Percentiles rank a stretch among this genome's conserved stretches.
These are phyloP conservation scores for Drosophila anomelani DNA, from an alignment of 2,888 invertebrate genomes.

Conservation along the genomic window DNA sequence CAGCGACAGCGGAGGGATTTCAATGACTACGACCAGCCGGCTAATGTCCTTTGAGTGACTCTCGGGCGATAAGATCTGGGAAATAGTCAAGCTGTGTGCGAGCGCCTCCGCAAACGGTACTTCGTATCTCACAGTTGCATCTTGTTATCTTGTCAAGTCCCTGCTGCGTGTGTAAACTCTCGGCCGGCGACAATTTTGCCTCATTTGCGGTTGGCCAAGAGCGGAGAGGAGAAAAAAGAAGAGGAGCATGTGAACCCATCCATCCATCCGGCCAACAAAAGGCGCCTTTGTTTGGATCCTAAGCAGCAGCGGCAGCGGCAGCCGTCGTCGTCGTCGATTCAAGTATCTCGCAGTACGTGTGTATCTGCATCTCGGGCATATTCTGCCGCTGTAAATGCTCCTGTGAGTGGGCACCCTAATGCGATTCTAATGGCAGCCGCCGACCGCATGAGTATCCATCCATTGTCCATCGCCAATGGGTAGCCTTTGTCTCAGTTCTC, in stretches of 20 bases:
- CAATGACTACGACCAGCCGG: conserved; percentile 64
- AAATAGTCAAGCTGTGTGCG: conserved; percentile 80
- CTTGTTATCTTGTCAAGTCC: conserved; percentile 69
- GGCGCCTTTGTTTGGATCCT: conserved; percentile 68
- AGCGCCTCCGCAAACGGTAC: conserved; percentile 82
- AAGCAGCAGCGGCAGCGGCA: conserved; percentile 20
- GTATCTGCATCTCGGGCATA: conserved; percentile 32
- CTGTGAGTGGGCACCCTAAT: conserved; percentile 81
- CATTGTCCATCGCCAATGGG: conserved; percentile 68
- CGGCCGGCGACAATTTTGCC: conserved; percentile 70
- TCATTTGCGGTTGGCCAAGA: conserved; percentile 73
- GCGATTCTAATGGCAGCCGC: conserved; percentile 77
- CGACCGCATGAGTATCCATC: conserved; percentile 67
- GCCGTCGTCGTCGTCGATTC: conserved; percentile 15
- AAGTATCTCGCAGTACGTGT: conserved; percentile 35
- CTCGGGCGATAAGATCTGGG: conserved; percentile 64
- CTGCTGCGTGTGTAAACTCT: conserved; percentile 38
- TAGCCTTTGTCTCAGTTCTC: conserved; percentile 43
- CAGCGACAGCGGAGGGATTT: conserved; percentile 29
- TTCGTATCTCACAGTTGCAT: conserved; percentile 77
- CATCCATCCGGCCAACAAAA: conserved; percentile 62
- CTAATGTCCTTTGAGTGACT: conserved; percentile 69
- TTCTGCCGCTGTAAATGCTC: conserved; percentile 61
- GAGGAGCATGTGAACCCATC: conserved; percentile 40
- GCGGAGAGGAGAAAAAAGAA: conserved; percentile 18